These are phyloP conservation scores for Penaeus chinensis DNA, from an alignment of 1,140 invertebrate genomes.

Conservation along the genomic window DNA sequence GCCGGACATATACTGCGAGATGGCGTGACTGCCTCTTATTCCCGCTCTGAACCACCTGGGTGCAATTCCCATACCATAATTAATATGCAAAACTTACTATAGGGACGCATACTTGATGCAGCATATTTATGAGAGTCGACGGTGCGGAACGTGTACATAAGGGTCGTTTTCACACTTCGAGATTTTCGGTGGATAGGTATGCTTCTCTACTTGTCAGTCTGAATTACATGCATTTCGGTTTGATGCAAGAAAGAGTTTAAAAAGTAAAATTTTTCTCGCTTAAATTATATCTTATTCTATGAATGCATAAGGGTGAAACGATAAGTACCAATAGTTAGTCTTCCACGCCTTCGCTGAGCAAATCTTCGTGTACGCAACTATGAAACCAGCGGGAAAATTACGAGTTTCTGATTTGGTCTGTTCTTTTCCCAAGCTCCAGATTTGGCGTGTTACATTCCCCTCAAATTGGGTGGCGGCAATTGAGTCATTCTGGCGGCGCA, in stretches of 20 bases:
- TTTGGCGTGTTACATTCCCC: conserved; percentile 48
- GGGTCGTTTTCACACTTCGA: background rate
- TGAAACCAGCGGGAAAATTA: conserved; percentile 56
- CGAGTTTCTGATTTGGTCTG: conserved; percentile 57
- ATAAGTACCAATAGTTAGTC: background rate
- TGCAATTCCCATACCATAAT: conserved; percentile 61
- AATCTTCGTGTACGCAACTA: conserved; percentile 48
- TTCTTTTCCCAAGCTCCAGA: conserved; percentile 54
- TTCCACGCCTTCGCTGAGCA: background rate
- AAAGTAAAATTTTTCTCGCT: conserved; percentile 29
- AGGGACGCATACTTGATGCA: background rate
- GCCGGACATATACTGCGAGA: conserved; percentile 56
- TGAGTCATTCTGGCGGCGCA: conserved; percentile 39
- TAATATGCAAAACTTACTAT: conserved; percentile 56
- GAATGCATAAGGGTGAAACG: conserved; percentile 19
- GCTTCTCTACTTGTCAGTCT: conserved; percentile 54
- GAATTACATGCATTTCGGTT: conserved; percentile 58
- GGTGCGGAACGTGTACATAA: background rate
- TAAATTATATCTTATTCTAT: conserved; percentile 23
- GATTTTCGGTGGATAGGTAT: conserved; percentile 12
- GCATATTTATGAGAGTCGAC: conserved; percentile 3
- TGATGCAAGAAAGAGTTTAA: conserved; percentile 60
- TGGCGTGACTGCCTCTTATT: conserved; percentile 60
- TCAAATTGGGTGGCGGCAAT: conserved; percentile 43
- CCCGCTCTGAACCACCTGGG: conserved; percentile 55